These are phyloP conservation scores for Liposcelis brunnea DNA, from an alignment of 2,888 invertebrate genomes.

Conservation along the genomic window DNA sequence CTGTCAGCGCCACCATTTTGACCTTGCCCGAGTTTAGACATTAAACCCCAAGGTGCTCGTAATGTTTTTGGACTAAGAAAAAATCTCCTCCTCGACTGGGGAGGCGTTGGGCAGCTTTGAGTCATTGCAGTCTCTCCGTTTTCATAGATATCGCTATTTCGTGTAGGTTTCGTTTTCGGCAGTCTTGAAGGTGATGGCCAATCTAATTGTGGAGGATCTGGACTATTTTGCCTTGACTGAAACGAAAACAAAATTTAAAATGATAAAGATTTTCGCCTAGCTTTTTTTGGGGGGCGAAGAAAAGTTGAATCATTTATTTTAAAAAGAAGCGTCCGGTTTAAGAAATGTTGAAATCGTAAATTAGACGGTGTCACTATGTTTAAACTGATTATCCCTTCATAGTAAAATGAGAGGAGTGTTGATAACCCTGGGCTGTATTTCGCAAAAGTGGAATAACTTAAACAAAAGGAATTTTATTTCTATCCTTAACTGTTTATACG, in stretches of 20 bases:
- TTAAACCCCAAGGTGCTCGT: conserved; percentile 46
- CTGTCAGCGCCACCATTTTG: conserved; percentile 33
- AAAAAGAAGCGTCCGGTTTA: conserved; percentile 7
- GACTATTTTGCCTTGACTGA: conserved; percentile 19
- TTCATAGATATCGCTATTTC: conserved; percentile 9
- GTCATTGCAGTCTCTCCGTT: conserved; percentile 7
- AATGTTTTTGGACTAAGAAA: conserved; percentile 67
- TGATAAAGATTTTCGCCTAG: background rate
- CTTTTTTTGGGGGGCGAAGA: too few relatives aligned
- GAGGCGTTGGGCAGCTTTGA: conserved; percentile 57
- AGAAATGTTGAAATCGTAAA: conserved; percentile 6
- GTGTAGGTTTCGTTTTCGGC: conserved; percentile 7
- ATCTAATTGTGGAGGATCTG: conserved; percentile 15
- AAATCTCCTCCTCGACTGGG: conserved; percentile 57
- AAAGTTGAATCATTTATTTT: background rate
- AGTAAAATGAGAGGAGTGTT: too few relatives aligned
- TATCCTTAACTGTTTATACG: too few relatives aligned
- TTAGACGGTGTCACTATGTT: background rate
- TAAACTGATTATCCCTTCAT: too few relatives aligned
- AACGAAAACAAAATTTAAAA: conserved; percentile 13
- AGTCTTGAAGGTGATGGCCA: conserved; percentile 15
- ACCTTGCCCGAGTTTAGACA: conserved; percentile 22
- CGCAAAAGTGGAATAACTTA: too few relatives aligned
- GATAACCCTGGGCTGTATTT: too few relatives aligned
- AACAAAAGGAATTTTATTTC: too few relatives aligned